phyloP scores from a whole-genome alignment of 2,797 vertebrate species.

The Sebastes oblongus region DNA sequence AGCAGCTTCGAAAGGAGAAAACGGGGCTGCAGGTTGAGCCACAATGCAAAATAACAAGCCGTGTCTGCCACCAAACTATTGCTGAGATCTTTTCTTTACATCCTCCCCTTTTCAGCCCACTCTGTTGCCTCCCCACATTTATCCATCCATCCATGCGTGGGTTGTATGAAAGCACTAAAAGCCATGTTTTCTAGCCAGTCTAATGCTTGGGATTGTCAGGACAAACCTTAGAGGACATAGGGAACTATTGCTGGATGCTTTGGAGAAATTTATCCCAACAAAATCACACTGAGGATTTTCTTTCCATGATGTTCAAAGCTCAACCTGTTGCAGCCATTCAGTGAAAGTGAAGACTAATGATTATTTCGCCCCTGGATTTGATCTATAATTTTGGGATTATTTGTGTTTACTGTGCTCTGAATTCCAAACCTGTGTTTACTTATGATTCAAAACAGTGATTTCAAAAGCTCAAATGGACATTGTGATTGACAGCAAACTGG shows the following conservation, averaged over 20 bases:
- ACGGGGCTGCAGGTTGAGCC: slow-evolving; percentile 29
- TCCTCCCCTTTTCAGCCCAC: neutral
- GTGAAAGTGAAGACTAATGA: neutral
- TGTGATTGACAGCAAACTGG: neutral
- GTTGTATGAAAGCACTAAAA: slow-evolving; percentile 17
- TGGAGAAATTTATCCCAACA: neutral
- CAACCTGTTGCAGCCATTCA: neutral
- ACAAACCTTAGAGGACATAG: neutral
- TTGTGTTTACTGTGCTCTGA: neutral
- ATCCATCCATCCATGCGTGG: slow-evolving; percentile 16
- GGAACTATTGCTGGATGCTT: neutral
- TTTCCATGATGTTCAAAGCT: neutral
- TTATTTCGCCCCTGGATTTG: neutral
- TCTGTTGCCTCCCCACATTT: neutral
- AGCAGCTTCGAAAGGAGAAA: slow-evolving; percentile 54
- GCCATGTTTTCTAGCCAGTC: neutral
- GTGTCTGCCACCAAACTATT: slow-evolving; percentile 4
- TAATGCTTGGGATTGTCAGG: neutral
- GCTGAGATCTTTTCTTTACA: neutral
- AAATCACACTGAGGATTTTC: neutral
- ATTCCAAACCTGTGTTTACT: neutral
- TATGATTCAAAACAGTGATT: neutral
- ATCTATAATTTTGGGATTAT: neutral
- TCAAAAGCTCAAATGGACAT: neutral
- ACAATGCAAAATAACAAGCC: slow-evolving; percentile 38